Base-by-base conservation (phyloP, 2,113 vertebrate genomes). In the Ellobius talpinus region DNA sequence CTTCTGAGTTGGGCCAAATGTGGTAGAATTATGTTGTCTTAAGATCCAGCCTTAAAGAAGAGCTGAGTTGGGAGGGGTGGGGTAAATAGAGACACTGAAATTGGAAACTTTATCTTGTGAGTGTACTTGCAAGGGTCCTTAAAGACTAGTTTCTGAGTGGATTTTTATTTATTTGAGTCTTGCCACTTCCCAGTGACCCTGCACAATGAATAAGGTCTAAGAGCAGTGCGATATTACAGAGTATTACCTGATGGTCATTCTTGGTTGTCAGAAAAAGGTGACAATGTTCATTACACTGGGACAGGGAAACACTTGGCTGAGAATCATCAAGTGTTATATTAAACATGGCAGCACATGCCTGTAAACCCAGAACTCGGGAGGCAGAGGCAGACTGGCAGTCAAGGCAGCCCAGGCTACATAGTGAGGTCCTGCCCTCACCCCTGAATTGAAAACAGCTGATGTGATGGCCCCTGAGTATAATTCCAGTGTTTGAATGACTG, bases 11-110 rank as follows among this genome's bases (percentile, higher is more conserved):
- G 33, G 7, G 61, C 45, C 94, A 58, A 52, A 16, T 88, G 8
- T 12, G 29, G 3, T 58, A 47, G 61, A 23, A 61, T 90, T 78
- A 19, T 6, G 61, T 65, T 92, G 33, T 65, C 16, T 79, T 87
- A 81, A 74, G 29, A 89, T 76, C 10, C 87, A 61, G 78, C 13
- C 24, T 82, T 96, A 65, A 70, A 97, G n/a, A 85, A 97, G n/a
- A 85, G 17, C 63, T 93, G 3, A 58, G 14, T 93, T 77, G 42
- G 65, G 76, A 45, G 11, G 33, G 26, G 31, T 8, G 13, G 33
- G 61, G 23, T 52, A 31, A 63, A 63, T 58, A 29, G n/a, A 39
- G 23, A 58, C 4, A 12, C 21, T 81, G 79, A 61, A 84, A 29
- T 93, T 72, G 50, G 73, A 73, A 39, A 13, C 87, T 77, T 68